Conservation (phyloP, 2,888 invertebrate genomes). For the Orthosia gracilis region DNA sequence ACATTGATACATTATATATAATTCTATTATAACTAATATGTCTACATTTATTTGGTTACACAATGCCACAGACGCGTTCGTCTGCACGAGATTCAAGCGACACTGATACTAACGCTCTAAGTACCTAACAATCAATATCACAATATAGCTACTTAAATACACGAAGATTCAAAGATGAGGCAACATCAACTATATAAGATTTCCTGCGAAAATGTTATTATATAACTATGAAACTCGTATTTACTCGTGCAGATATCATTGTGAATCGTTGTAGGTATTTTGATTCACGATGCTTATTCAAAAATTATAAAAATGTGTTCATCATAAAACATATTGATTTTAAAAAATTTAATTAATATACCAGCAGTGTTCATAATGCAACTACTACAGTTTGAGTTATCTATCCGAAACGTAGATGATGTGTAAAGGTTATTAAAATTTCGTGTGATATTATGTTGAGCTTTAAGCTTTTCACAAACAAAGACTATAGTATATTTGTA, state of each 20-base stretch:
- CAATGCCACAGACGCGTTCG: slow-evolving; percentile 56
- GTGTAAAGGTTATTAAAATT: slow-evolving; percentile 3
- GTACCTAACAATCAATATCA: slow-evolving; percentile 86
- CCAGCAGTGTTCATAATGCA: background rate
- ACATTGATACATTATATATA: slow-evolving; percentile 44
- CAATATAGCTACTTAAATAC: slow-evolving; percentile 84
- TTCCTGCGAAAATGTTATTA: slow-evolving; percentile 66
- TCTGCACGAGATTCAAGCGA: slow-evolving; percentile 70
- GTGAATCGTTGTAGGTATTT: slow-evolving; percentile 37
- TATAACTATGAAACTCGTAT: slow-evolving; percentile 59
- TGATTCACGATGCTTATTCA: slow-evolving; percentile 18
- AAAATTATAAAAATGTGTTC: slow-evolving; percentile 20
- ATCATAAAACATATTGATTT: slow-evolving; percentile 11
- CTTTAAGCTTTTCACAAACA: slow-evolving; percentile 3
- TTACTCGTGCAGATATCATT: slow-evolving; percentile 40
- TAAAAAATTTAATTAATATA: background rate
- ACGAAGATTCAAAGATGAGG: slow-evolving; percentile 79
- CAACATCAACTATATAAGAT: slow-evolving; percentile 75
- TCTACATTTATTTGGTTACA: slow-evolving; percentile 63
- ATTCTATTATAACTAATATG: slow-evolving; percentile 46
- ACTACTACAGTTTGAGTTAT: background rate
- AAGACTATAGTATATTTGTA: background rate
- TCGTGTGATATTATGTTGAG: background rate
- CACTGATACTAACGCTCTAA: slow-evolving; percentile 75
- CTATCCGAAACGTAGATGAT: background rate